Evolutionary conservation across 2,113 vertebrate genomes (phyloP).

Genomic region (Dascyllus trimaculatus): DNA sequence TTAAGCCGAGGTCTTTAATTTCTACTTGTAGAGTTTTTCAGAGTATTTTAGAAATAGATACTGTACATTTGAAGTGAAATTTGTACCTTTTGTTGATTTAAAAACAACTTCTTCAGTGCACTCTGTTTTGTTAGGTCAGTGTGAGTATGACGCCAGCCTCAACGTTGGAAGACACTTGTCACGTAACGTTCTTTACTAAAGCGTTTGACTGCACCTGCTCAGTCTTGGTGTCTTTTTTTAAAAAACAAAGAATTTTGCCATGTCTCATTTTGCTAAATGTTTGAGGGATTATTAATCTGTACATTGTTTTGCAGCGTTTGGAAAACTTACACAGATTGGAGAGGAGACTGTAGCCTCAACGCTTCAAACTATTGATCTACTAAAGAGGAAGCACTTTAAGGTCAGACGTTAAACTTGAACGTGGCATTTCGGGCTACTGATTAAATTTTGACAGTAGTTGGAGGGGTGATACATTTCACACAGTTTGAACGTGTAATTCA

Average conservation of each 20-base stretch:
- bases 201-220: conserved; percentile 22
- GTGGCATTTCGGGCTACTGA: not conserved
- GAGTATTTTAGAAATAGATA: no score
- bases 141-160: not conserved
- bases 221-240: conserved; percentile 8
- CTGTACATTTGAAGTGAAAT: not conserved
- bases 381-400: conserved; percentile 2
- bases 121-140: conserved; percentile 8
- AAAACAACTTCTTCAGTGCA: not conserved
- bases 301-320: conserved; percentile 10
- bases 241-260: not conserved
- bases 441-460: not conserved
- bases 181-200: conserved; percentile 25
- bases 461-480: not conserved
- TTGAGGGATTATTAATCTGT: not conserved
- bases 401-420: not conserved
- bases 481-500: not conserved
- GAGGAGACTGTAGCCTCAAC: not conserved
- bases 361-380: not conserved
- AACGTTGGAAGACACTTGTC: not conserved
- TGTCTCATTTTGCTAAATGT: not conserved
- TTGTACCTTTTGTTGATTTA: conserved; percentile 5
- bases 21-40: not conserved
- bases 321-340: not conserved
- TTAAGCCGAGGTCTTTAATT: not conserved